A percentile compares a stretch with the other conserved stretches of the same genome.
Evolutionary conservation across 2,797 vertebrate species (phyloP).

Genomic region (Lepidocolaptes lacrymiger): DNA sequence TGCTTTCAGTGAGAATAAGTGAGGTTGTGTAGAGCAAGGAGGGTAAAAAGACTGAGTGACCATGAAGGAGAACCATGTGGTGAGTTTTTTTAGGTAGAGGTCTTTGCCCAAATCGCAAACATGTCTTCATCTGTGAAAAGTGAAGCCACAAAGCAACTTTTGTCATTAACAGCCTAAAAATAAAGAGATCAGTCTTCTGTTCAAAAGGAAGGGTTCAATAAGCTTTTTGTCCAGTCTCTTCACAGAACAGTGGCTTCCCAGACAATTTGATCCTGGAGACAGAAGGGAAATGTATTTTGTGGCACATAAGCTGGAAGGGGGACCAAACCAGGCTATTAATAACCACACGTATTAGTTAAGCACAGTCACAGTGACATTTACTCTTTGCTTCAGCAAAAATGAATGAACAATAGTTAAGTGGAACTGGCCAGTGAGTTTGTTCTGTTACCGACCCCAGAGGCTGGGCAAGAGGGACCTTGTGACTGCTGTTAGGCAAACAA

Average conservation of each 20-base stretch:
- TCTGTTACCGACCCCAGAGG: not conserved
- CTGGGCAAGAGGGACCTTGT: not conserved
- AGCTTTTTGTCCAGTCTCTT: conserved; percentile 35
- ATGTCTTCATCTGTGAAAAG: not conserved
- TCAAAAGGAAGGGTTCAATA: conserved; percentile 21
- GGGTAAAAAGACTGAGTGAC: not conserved
- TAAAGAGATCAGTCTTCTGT: not conserved
- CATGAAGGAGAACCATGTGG: not conserved
- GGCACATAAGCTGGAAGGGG: not conserved
- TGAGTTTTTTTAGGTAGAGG: not conserved
- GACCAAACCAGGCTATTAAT: conserved; percentile 9
- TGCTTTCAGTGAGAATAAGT: not conserved
- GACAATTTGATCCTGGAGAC: not conserved
- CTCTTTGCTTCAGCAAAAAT: not conserved
- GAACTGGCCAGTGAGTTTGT: not conserved
- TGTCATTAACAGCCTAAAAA: conserved; percentile 40
- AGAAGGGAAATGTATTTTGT: conserved; percentile 14
- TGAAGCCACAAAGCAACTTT: conserved; percentile 18
- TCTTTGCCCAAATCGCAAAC: not conserved
- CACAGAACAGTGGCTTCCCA: conserved; percentile 5
- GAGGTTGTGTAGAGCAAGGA: not conserved
- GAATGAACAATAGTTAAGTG: not conserved
- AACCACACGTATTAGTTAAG: not conserved
- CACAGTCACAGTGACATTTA: not conserved
- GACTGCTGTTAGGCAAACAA: not conserved